Evolutionary conservation across 1,140 invertebrate genomes (phyloP).

Genomic region (Chironomus striatipennis): DNA sequence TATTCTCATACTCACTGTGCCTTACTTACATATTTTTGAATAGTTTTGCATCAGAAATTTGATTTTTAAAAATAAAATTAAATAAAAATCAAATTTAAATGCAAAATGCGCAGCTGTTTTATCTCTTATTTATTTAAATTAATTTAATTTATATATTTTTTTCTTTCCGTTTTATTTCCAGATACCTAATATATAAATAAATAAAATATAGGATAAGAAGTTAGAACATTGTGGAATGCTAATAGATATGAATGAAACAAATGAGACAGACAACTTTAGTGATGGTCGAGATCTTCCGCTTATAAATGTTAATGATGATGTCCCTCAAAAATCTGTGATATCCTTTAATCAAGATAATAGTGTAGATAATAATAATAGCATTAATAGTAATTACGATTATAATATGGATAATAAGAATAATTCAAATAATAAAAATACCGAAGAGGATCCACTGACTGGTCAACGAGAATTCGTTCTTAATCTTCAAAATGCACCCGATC

Average conservation of each 20-base stretch:
- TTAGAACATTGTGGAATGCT: no score
- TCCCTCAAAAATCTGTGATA: background rate
- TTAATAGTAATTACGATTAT: background rate
- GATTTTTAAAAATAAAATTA: no score
- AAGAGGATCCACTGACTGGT: constrained; percentile 35
- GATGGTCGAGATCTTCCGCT: background rate
- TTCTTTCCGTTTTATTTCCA: no score
- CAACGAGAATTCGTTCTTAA: constrained; percentile 25
- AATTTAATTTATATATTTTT: no score
- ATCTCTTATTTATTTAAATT: no score
- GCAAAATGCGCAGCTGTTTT: no score
- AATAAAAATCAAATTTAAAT: no score
- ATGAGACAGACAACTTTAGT: background rate
- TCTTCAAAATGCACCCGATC: background rate
- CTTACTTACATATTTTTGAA: no score
- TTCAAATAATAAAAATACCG: constrained; percentile 35
- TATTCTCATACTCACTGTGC: no score
- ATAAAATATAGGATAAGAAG: no score
- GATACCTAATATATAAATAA: no score
- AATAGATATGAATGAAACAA: background rate
- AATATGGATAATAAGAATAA: constrained; percentile 25
- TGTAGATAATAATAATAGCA: background rate
- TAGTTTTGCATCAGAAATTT: no score
- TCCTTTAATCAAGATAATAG: background rate
- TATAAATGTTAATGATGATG: background rate